These are phyloP conservation scores for Pyrrhosoma nymphula DNA, from an alignment of 2,888 invertebrate genomes.

Conservation along the genomic window DNA sequence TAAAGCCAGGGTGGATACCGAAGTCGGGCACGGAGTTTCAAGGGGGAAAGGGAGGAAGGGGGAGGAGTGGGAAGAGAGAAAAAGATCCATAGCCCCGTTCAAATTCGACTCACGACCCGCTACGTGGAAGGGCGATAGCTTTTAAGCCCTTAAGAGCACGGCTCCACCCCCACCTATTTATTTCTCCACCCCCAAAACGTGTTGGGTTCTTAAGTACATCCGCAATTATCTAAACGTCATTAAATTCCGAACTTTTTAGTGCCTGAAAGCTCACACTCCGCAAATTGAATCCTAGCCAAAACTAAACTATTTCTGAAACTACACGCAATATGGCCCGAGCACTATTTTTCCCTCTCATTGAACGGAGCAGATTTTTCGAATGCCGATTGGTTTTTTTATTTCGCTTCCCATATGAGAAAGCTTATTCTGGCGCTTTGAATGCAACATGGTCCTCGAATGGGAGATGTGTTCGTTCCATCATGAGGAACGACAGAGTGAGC, in stretches of 20 bases:
- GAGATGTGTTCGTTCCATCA: too few relatives aligned
- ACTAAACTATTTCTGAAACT: not conserved
- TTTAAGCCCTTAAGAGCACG: not conserved
- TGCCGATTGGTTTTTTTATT: too few relatives aligned
- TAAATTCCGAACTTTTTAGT: not conserved
- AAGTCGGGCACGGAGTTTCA: not conserved
- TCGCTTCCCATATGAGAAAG: too few relatives aligned
- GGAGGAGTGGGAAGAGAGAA: not conserved
- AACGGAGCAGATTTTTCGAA: not conserved
- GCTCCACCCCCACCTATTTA: too few relatives aligned
- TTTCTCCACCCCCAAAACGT: not conserved
- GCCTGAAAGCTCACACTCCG: not conserved
- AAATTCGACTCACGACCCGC: not conserved
- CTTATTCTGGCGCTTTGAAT: too few relatives aligned
- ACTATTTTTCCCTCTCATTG: not conserved
- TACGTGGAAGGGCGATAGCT: not conserved
- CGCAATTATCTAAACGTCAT: not conserved
- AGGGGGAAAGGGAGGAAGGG: not conserved
- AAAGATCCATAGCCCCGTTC: not conserved
- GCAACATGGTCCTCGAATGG: too few relatives aligned
- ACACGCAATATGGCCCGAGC: not conserved
- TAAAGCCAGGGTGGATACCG: slow-evolving; percentile 4
- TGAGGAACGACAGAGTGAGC: too few relatives aligned
- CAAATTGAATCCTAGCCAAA: not conserved
- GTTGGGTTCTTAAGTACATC: not conserved